Conservation (phyloP, 1,140 invertebrate genomes). For the Araneus ventricosus region DNA sequence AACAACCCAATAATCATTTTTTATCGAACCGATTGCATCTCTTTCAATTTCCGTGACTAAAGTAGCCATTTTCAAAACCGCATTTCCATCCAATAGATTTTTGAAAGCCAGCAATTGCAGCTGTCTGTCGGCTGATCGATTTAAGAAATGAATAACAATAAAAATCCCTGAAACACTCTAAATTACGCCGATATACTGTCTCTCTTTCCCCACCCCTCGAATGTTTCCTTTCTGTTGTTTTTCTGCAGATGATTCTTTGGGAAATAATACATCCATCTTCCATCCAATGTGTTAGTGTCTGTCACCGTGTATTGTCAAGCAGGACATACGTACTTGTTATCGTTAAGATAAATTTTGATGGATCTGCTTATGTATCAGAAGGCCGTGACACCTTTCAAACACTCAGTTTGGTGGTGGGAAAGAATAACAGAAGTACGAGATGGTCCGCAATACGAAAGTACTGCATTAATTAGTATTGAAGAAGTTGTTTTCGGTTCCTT, state of each 20-base stretch:
- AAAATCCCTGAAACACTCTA: neutral
- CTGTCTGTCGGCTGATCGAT: neutral
- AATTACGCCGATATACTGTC: neutral
- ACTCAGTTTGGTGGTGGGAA: neutral
- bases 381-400: neutral
- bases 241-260: neutral
- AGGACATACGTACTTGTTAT: neutral
- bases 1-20: neutral
- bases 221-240: neutral
- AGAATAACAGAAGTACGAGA: neutral
- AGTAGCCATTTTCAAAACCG: neutral
- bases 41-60: neutral
- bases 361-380: neutral
- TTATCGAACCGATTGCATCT: neutral
- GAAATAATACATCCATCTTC: neutral
- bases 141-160: neutral
- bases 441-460: neutral
- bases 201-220: too few relatives aligned
- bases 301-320: neutral
- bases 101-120: neutral
- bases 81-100: neutral
- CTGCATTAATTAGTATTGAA: too few relatives aligned
- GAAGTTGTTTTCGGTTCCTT: too few relatives aligned
- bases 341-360: constrained; percentile 6
- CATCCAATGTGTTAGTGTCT: neutral